Evolutionary conservation across 2,797 vertebrate genomes (phyloP).

Genomic region (Orientallactaga sibirica): DNA sequence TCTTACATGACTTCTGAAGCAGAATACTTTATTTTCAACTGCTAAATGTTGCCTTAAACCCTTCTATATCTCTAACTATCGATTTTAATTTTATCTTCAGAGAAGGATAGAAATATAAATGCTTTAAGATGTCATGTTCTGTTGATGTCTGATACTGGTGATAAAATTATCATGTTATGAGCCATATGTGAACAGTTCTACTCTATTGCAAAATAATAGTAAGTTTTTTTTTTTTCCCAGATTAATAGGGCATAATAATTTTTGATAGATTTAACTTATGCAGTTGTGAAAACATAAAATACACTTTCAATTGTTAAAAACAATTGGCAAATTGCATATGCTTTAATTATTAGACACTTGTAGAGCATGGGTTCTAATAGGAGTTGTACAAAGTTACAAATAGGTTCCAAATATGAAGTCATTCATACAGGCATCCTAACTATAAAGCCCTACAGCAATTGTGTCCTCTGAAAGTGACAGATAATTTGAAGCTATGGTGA

Average conservation of each 20-base stretch:
- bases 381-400: neutral
- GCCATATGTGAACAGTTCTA: neutral
- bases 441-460: neutral
- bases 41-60: neutral
- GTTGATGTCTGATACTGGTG: neutral
- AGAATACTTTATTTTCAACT: slow-evolving; percentile 34
- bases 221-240: neutral
- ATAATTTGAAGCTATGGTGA: slow-evolving; percentile 5
- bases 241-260: neutral
- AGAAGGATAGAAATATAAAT: neutral
- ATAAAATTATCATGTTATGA: slow-evolving; percentile 6
- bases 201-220: neutral
- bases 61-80: neutral
- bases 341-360: neutral
- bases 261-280: neutral
- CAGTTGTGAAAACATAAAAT: neutral
- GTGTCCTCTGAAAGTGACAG: slow-evolving; percentile 11
- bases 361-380: neutral
- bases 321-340: neutral
- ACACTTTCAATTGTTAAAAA: slow-evolving; percentile 28
- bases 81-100: slow-evolving; percentile 39
- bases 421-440: neutral
- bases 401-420: neutral
- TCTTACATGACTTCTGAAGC: neutral
- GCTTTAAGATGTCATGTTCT: neutral